These are phyloP conservation scores for Platichthys stellatus DNA, from an alignment of 2,113 vertebrate species.

Conservation along the genomic window DNA sequence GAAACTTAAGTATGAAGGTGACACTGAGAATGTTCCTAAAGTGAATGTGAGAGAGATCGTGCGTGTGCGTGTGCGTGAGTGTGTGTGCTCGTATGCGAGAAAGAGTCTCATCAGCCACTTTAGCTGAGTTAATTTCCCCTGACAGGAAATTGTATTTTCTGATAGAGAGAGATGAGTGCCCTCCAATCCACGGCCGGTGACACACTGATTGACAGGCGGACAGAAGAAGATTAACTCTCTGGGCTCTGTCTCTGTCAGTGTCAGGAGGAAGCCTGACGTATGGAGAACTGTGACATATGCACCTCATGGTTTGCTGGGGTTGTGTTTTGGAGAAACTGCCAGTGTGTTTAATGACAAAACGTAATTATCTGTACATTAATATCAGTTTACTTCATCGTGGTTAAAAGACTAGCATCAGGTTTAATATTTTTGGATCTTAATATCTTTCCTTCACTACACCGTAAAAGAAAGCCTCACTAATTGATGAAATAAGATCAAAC, in stretches of 20 bases:
- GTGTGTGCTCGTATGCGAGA: not conserved
- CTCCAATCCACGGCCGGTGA: conserved; percentile 20
- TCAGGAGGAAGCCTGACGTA: not conserved
- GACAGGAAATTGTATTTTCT: conserved; percentile 24
- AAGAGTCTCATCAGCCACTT: no score
- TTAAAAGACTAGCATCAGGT: no score
- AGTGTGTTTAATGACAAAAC: no score
- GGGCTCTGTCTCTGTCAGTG: not conserved
- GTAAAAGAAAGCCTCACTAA: no score
- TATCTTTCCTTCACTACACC: no score
- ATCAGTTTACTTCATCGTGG: no score
- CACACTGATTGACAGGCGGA: not conserved
- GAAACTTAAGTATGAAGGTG: not conserved
- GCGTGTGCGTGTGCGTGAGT: not conserved
- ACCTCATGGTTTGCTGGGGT: not conserved
- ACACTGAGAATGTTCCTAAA: not conserved
- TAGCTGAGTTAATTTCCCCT: conserved; percentile 51
- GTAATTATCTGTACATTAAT: no score
- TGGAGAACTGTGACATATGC: not conserved
- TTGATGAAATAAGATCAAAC: no score
- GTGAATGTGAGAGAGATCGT: not conserved
- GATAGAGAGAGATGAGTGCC: conserved; percentile 33
- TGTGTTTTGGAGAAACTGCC: not conserved
- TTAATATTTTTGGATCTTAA: no score
- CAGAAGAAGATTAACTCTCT: conserved; percentile 21